phyloP scores from a whole-genome alignment of 2,888 invertebrate species.

The Aspidiotus rigidus region DNA sequence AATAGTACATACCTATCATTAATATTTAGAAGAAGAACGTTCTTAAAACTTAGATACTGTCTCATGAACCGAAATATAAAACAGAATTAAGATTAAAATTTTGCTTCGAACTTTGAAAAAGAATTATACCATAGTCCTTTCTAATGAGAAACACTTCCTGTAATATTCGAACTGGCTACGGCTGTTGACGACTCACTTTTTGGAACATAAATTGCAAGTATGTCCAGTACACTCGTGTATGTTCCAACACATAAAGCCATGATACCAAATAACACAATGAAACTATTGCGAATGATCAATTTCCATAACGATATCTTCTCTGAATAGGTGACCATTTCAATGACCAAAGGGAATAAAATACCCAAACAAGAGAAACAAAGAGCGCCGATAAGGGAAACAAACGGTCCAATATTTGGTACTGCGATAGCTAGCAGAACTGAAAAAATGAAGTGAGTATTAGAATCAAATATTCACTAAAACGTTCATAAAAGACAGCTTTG shows the following conservation, averaged over 20 bases:
- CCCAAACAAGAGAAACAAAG: slow-evolving; percentile 87
- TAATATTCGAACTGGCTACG: too few relatives aligned
- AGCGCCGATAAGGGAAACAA: slow-evolving; percentile 86
- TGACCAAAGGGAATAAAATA: slow-evolving; percentile 72
- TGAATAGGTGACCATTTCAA: slow-evolving; percentile 80
- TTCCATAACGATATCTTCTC: slow-evolving; percentile 65
- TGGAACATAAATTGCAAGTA: slow-evolving; percentile 44
- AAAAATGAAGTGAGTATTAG: slow-evolving; percentile 29
- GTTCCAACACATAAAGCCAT: slow-evolving; percentile 76
- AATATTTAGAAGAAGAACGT: too few relatives aligned
- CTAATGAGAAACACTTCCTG: too few relatives aligned
- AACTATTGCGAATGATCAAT: slow-evolving; percentile 67
- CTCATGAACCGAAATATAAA: too few relatives aligned
- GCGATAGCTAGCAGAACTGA: slow-evolving; percentile 66
- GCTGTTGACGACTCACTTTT: too few relatives aligned
- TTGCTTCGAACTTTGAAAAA: too few relatives aligned
- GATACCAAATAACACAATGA: slow-evolving; percentile 65
- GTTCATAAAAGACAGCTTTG: neutral
- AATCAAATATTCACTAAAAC: neutral
- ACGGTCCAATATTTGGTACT: slow-evolving; percentile 78
- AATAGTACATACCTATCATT: too few relatives aligned
- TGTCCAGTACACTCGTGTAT: slow-evolving; percentile 54
- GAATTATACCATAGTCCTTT: too few relatives aligned
- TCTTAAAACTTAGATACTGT: too few relatives aligned
- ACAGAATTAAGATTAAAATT: too few relatives aligned